Evolutionary conservation across 2,888 invertebrate genomes (phyloP), one percentile per base, ranked within the genome.

Genomic region (Acanthosepion lycidas): DNA sequence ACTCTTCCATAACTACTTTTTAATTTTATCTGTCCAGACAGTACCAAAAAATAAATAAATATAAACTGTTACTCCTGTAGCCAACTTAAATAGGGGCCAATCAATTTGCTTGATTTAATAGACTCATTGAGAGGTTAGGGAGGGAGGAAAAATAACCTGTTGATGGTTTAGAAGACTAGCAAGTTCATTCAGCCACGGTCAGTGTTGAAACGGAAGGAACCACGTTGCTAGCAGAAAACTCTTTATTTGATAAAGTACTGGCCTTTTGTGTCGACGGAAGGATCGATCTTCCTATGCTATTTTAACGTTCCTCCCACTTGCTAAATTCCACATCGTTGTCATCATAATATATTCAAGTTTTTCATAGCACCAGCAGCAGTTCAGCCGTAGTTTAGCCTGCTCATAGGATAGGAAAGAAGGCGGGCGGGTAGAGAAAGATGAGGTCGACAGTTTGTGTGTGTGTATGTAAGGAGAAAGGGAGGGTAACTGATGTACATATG

Each of bases 321-420:
- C 78, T 78, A 78, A 78, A 78, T 78, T 78, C 78, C n/a, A 78
- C 78, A 78, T 78, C 78, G 78, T 78, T 78, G 28, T 78, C 78
- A 78, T 78, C 78, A 78, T 78, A 78, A 78, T 33, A 15, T n/a
- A n/a, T 78, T 78, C 78, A 78, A 78, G 78, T 78, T 78, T 78
- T 78, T 78, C 33, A 33, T 78, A 78, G 78, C 78, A 78, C 78
- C n/a, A 78, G 78, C n/a, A 78, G 78, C n/a, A 78, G 78, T 1
- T 9, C 78, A n/a, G 78, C 26, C 64, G 64, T 28, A 23, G 64
- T 64, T 8, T 26, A 64, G 64, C 64, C 64, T 78, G 78, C 78
- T 78, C 78, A n/a, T 33, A 78, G n/a, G 78, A 18, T n/a, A 78
- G 78, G 78, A n/a, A n/a, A n/a, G 78, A 78, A 78, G 78, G 23